Conservation (phyloP, 2,888 invertebrate genomes). For the Cosmia trapezina region DNA sequence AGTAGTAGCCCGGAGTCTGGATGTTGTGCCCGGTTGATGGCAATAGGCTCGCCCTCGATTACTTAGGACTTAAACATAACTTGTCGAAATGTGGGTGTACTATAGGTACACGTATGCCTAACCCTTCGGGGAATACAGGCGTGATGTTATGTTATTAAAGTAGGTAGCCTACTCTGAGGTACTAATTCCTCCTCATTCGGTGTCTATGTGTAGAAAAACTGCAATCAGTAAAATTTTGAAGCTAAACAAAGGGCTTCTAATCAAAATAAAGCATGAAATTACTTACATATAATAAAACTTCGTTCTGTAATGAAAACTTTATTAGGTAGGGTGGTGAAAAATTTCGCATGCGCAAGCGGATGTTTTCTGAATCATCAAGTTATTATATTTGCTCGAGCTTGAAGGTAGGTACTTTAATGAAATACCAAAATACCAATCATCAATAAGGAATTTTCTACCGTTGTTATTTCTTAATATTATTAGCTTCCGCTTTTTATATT, state of each 20-base stretch:
- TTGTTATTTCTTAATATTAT: neutral
- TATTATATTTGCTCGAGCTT: slow-evolving; percentile 7
- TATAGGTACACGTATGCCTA: too few relatives aligned
- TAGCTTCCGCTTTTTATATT: neutral
- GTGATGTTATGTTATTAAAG: too few relatives aligned
- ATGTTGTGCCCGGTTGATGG: too few relatives aligned
- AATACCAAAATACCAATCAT: slow-evolving; percentile 29
- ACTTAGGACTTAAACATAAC: too few relatives aligned
- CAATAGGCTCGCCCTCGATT: too few relatives aligned
- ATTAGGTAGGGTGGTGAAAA: slow-evolving; percentile 42
- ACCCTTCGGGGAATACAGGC: too few relatives aligned
- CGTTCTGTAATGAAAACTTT: slow-evolving; percentile 35
- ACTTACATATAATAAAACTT: too few relatives aligned
- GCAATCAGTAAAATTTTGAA: neutral
- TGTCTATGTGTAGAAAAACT: neutral
- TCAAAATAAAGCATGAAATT: neutral
- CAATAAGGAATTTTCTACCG: slow-evolving; percentile 3
- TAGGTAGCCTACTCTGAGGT: neutral
- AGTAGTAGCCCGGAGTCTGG: too few relatives aligned
- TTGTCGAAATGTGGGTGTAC: too few relatives aligned
- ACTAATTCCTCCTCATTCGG: neutral
- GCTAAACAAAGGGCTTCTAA: slow-evolving; percentile 2
- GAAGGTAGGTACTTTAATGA: neutral
- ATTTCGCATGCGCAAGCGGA: slow-evolving; percentile 41
- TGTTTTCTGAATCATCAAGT: slow-evolving; percentile 43